A percentile compares a stretch with the other conserved stretches of the same genome.
Conservation (phyloP, 1,140 invertebrate genomes). For the Saccostrea glomerata region DNA sequence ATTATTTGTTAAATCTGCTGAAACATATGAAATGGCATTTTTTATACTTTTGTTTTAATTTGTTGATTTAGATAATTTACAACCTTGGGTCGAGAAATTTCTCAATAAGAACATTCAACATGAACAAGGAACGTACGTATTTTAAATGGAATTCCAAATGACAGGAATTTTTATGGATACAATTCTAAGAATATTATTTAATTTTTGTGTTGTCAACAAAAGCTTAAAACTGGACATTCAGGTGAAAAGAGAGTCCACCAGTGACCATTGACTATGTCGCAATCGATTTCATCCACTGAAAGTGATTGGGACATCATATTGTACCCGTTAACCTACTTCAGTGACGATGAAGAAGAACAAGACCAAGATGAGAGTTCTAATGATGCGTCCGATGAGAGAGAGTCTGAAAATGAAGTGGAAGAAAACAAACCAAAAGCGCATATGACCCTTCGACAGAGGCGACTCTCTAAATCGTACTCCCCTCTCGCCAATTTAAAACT, state of each 20-base stretch:
- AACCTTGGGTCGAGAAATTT: neutral
- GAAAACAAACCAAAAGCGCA: constrained; percentile 59
- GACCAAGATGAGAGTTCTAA: constrained; percentile 52
- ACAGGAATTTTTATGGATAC: constrained; percentile 37
- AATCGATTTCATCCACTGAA: constrained; percentile 42
- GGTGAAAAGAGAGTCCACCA: neutral
- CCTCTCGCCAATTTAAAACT: constrained; percentile 27
- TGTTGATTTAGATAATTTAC: neutral
- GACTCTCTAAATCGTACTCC: constrained; percentile 62
- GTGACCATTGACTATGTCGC: constrained; percentile 32
- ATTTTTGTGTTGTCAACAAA: neutral
- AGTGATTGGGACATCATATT: constrained; percentile 63
- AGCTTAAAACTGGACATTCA: neutral
- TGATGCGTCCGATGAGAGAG: constrained; percentile 51
- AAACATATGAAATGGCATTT: no score
- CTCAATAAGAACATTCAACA: neutral
- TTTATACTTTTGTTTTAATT: no score
- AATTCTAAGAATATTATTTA: constrained; percentile 4
- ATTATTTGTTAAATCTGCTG: no score
- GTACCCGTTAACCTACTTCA: constrained; percentile 66
- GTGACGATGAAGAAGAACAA: constrained; percentile 57
- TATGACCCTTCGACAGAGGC: constrained; percentile 69
- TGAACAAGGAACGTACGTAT: constrained; percentile 40
- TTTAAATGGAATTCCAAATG: constrained; percentile 40
- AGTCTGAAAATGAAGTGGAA: constrained; percentile 49